Base-by-base conservation (phyloP, 2,888 invertebrate species). In the Drosophila nr. perissopoda region DNA sequence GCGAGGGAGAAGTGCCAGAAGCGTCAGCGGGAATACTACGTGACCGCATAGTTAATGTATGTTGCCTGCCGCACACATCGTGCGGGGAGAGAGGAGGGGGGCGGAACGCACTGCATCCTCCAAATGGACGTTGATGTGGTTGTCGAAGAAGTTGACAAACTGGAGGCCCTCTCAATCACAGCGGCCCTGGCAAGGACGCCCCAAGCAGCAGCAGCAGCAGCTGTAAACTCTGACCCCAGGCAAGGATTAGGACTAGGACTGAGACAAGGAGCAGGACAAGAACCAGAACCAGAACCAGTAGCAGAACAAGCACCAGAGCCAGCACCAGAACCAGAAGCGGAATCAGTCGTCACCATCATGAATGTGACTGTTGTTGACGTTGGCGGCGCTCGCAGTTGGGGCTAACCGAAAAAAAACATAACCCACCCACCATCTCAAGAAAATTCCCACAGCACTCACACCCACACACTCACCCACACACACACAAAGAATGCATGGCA, bases 1-100 rank as follows among this genome's bases (percentile, higher is more conserved):
- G 95, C 96, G 78, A 94, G 95, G 68, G 97, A 97, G 93, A 97
- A 97, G 91, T 97, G 96, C 92, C 95, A 95, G 87, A 96, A 96
- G 89, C 94, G 96, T 72, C 94, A 96, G 82, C 94, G 96, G 73
- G 96, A 96, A 78, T 96, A 95, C 90, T 95, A 95, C 84, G 95
- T 96, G 82, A 95, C 95, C 70, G 96, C 96, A 94, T 96, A 93
- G 93, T 92, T 91, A 87, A 87, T 85, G 82, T 81, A 82, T 83
- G 89, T 83, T 76, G 74, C 73, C 66, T 77, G 82, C 62, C 62
- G 72, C 45, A 67, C 62, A 57, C 40, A 56, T 40, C 61, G 45
- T 16, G 56, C 52, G 48, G 63, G 13, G 25, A 18, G n/a, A 31
- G 25, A 4, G 18, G 21, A n/a, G 16, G 16, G 16, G 5, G 16